Evolutionary conservation across 2,888 invertebrate species (phyloP).

Genomic region (Eilema caniola): DNA sequence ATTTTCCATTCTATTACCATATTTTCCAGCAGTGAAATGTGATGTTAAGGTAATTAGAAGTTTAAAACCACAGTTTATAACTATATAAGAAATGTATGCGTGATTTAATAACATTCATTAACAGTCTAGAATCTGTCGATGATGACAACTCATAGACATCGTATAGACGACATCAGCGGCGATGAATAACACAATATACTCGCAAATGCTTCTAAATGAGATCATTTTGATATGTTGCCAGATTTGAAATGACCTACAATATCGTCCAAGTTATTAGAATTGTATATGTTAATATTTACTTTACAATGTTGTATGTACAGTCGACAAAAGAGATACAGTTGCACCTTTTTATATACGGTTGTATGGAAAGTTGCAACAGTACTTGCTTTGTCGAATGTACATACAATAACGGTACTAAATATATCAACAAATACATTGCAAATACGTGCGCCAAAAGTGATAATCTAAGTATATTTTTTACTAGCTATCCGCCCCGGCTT

Average conservation of each 20-base stretch:
- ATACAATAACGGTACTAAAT: not conserved
- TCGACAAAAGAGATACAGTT: too few species aligned
- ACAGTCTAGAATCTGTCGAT: slow-evolving; percentile 1
- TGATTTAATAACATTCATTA: slow-evolving; percentile 30
- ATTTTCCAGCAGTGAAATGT: not conserved
- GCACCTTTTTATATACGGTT: too few species aligned
- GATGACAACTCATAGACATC: slow-evolving; percentile 37
- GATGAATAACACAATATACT: slow-evolving; percentile 14
- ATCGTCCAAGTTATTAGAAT: slow-evolving; percentile 8
- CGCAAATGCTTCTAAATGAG: slow-evolving; percentile 24
- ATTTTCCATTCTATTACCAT: too few species aligned
- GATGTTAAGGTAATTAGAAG: not conserved
- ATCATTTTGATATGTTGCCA: slow-evolving; percentile 28
- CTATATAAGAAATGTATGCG: not conserved
- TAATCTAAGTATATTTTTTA: too few species aligned
- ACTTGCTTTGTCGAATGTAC: not conserved
- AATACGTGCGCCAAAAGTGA: not conserved
- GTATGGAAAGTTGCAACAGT: too few species aligned
- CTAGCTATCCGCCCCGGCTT: too few species aligned
- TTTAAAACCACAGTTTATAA: too few species aligned
- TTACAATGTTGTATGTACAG: not conserved
- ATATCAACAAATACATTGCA: not conserved
- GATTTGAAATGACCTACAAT: slow-evolving; percentile 9
- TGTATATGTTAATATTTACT: not conserved
- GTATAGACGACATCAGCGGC: slow-evolving; percentile 27